Percentiles rank a stretch among this genome's conserved stretches.
phyloP scores from a whole-genome alignment of 1,140 invertebrate genomes.

The Melitaea cinxia region DNA sequence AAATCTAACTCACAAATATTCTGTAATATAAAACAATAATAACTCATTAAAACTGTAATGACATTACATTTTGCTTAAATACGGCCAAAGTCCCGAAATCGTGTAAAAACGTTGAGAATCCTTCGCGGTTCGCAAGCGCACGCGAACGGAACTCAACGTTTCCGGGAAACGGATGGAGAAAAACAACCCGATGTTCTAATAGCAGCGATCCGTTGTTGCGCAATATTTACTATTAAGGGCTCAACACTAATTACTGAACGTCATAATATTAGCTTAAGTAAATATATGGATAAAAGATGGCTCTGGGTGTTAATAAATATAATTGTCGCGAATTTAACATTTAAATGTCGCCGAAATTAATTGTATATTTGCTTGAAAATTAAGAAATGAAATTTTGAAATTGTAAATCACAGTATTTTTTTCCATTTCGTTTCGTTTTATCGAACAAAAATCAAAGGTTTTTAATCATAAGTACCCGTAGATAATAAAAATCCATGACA shows the following conservation, averaged over 20 bases:
- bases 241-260: neutral
- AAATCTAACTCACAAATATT: too few relatives aligned
- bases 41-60: neutral
- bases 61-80: slow-evolving; percentile 1
- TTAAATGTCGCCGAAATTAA: too few relatives aligned
- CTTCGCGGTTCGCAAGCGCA: slow-evolving; percentile 51
- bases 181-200: slow-evolving; percentile 65
- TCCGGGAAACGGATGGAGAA: slow-evolving; percentile 72
- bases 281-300: too few relatives aligned
- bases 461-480: neutral
- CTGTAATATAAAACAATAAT: too few relatives aligned
- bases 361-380: too few relatives aligned
- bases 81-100: slow-evolving; percentile 7
- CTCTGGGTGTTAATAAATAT: neutral
- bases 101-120: slow-evolving; percentile 32
- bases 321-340: too few relatives aligned
- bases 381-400: too few relatives aligned
- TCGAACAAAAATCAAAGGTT: neutral
- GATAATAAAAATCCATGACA: slow-evolving; percentile 16
- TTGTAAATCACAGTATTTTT: too few relatives aligned
- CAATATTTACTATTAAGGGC: slow-evolving; percentile 50
- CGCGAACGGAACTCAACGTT: slow-evolving; percentile 58
- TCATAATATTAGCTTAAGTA: neutral
- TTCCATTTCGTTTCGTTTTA: too few relatives aligned
- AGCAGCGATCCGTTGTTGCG: slow-evolving; percentile 67